Percentiles rank a stretch among this genome's conserved stretches.
Evolutionary conservation across 35 echinoderm and acorn worm genomes (phyloP).

Genomic region (Lytechinus variegatus): DNA sequence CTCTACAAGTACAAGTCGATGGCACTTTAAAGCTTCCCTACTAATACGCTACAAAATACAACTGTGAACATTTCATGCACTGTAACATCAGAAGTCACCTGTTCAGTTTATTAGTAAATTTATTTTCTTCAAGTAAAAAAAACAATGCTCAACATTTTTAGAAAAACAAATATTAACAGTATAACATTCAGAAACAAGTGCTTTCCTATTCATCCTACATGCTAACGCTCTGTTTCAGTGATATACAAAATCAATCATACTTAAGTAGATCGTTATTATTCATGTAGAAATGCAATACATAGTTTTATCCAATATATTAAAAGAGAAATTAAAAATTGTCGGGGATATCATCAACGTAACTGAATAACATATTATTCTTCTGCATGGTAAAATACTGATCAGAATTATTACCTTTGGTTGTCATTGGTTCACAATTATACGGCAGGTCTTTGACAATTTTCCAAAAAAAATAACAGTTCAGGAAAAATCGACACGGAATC

Average conservation of each 20-base stretch:
- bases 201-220: neutral
- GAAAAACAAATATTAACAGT: neutral
- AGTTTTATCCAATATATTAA: neutral
- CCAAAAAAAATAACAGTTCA: too few species aligned
- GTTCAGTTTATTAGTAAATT: neutral
- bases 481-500: too few species aligned
- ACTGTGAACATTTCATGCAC: neutral
- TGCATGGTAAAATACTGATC: too few species aligned
- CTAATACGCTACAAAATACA: neutral
- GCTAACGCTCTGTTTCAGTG: neutral
- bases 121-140: neutral
- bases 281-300: neutral
- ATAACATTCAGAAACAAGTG: neutral
- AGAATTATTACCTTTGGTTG: too few species aligned
- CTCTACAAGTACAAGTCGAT: too few species aligned
- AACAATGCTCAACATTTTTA: neutral
- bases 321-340: neutral
- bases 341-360: too few species aligned
- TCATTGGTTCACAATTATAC: too few species aligned
- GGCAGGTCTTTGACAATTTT: too few species aligned
- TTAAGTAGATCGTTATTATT: neutral
- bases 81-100: neutral
- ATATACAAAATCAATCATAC: neutral
- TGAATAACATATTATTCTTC: too few species aligned
- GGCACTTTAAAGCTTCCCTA: too few species aligned